Base-by-base conservation (phyloP, 2,888 invertebrate genomes). In the Pyralis farinalis region DNA sequence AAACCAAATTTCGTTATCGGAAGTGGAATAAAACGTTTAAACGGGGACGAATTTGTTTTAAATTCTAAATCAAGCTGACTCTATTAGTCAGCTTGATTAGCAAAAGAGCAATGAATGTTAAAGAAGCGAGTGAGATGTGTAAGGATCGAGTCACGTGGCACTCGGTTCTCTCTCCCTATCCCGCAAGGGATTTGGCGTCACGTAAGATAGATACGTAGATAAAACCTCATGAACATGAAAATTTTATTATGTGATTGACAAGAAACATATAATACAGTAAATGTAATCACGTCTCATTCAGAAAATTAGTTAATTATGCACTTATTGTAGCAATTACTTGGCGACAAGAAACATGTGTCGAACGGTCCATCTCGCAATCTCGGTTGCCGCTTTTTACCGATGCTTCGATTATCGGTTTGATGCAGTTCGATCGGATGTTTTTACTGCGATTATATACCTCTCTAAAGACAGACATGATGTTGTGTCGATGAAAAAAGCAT, bases 321-420 rank as follows among this genome's bases (percentile, higher is more conserved):
- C 40, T 37, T 43, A 42, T 40, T 28, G 42, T 37, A 43, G 45
- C 44, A 44, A 44, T 44, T 43, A 39, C 39, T 27, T 36, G 34
- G 37, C 40, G 30, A 22, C 44, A 45, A 47, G 42, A 49, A 43
- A 25, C 40, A 30, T 31, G 38, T 37, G 22, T 36, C 34, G 25
- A 46, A 41, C 41, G 44, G 49, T 37, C 36, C 43, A 48, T 46
- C 44, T 41, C 39, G 36, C 44, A 49, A 41, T 33, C 43, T 11
- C 35, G 35, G 37, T 34, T 35, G 32, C 46, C 32, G 42, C 36
- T 46, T 49, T 53, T 53, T 53, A 39, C 44, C 38, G 44, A 37
- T 37, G 34, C 44, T 40, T 44, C 45, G 42, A 49, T 49, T 44
- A 49, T 44, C 47, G 43, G 38, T 44, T 22, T 44, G 46, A 46